phyloP scores from a whole-genome alignment of 2,888 invertebrate genomes.

The Anaspis maculata region DNA sequence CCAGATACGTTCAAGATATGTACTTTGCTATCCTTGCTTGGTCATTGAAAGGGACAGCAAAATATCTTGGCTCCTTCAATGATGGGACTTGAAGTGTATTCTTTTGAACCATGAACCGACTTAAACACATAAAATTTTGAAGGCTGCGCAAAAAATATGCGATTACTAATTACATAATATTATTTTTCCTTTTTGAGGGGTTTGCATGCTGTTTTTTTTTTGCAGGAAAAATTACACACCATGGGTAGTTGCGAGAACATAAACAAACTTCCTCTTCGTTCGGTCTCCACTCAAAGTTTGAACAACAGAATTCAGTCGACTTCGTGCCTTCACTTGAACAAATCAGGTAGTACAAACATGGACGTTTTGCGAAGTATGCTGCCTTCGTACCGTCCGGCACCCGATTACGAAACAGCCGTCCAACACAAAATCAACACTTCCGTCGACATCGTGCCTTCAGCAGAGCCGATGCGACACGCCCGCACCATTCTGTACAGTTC shows the following conservation, averaged over 20 bases:
- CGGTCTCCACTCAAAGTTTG: conserved; percentile 35
- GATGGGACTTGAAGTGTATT: too few relatives aligned
- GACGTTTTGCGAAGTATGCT: conserved; percentile 61
- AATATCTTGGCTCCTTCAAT: too few relatives aligned
- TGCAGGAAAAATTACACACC: conserved; percentile 28
- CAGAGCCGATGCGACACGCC: conserved; percentile 23
- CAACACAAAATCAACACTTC: conserved; percentile 64
- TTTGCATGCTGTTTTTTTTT: too few relatives aligned
- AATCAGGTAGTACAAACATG: conserved; percentile 42
- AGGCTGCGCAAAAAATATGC: too few relatives aligned
- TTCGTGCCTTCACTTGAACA: conserved; percentile 54
- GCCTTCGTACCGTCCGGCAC: conserved; percentile 83
- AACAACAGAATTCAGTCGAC: conserved; percentile 56
- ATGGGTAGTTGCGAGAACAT: conserved; percentile 38
- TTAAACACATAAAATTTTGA: too few relatives aligned
- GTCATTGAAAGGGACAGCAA: too few relatives aligned
- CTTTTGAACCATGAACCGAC: too few relatives aligned
- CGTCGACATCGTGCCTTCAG: conserved; percentile 22
- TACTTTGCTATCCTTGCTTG: too few relatives aligned
- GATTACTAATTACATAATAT: too few relatives aligned
- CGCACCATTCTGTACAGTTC: conserved; percentile 52
- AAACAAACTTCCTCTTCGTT: conserved; percentile 35
- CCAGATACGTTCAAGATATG: too few relatives aligned
- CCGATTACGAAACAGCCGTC: conserved; percentile 91
- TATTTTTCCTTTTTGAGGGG: too few relatives aligned